Conservation (phyloP, 2,888 invertebrate genomes). For the Tachina fera region DNA sequence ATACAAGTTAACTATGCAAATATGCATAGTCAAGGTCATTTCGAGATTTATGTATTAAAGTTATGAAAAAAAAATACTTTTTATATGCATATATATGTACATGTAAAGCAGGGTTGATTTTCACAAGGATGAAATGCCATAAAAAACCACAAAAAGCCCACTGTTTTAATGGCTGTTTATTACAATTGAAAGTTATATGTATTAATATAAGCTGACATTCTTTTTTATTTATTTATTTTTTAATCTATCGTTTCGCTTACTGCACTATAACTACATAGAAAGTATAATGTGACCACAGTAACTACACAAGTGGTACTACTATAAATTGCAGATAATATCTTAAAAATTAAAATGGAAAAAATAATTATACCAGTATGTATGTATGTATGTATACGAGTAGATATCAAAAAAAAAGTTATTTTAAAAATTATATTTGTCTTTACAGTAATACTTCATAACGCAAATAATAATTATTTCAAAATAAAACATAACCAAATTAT, state of each 20-base stretch:
- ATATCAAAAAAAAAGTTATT: neutral
- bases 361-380: neutral
- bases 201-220: neutral
- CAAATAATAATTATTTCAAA: too few species aligned
- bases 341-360: neutral
- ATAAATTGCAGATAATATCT: slow-evolving; percentile 1
- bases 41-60: slow-evolving; percentile 9
- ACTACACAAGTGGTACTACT: neutral
- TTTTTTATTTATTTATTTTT: neutral
- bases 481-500: too few species aligned
- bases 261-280: neutral
- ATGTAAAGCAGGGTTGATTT: neutral
- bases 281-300: neutral
- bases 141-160: slow-evolving; percentile 8
- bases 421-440: neutral
- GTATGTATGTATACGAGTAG: too few species aligned
- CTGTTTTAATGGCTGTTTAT: neutral
- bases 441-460: too few species aligned
- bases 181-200: neutral
- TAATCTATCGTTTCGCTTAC: neutral
- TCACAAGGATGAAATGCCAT: slow-evolving; percentile 1
- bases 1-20: slow-evolving; percentile 46
- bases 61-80: neutral
- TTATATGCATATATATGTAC: neutral
- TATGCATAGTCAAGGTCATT: slow-evolving; percentile 48